phyloP scores from a whole-genome alignment of 2,113 vertebrate species.

The Phylloscopus whistleri region DNA sequence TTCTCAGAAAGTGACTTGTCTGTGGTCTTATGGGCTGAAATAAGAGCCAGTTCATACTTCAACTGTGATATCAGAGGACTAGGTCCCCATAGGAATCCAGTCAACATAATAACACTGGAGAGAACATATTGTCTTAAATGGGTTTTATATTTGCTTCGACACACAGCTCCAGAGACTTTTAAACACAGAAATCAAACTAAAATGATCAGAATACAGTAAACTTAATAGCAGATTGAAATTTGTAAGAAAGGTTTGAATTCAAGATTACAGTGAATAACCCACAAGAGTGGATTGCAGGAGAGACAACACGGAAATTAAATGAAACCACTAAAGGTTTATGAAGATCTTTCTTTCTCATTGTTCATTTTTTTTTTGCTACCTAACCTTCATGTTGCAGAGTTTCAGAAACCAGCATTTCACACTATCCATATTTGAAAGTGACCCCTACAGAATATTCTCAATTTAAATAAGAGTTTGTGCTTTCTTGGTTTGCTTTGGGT shows the following conservation, averaged over 20 bases:
- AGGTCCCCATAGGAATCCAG: neutral
- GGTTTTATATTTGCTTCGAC: neutral
- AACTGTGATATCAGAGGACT: neutral
- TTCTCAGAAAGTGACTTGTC: neutral
- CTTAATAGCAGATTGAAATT: neutral
- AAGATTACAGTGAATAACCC: neutral
- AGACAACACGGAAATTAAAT: neutral
- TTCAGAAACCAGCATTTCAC: neutral
- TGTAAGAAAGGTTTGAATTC: neutral
- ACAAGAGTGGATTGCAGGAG: neutral
- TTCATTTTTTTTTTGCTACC: neutral
- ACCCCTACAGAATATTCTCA: neutral
- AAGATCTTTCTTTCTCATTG: neutral
- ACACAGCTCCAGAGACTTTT: neutral
- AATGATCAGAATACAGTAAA: neutral
- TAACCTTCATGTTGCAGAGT: neutral
- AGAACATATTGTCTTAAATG: neutral
- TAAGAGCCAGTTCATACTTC: neutral
- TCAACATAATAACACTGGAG: neutral
- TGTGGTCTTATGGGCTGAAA: neutral
- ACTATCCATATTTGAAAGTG: neutral
- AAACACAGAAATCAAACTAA: slow-evolving; percentile 6
- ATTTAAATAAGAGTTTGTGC: neutral
- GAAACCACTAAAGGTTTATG: slow-evolving; percentile 7
- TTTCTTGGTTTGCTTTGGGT: neutral